phyloP scores from a whole-genome alignment of 2,797 vertebrate genomes.

The Sebastes flavidus region DNA sequence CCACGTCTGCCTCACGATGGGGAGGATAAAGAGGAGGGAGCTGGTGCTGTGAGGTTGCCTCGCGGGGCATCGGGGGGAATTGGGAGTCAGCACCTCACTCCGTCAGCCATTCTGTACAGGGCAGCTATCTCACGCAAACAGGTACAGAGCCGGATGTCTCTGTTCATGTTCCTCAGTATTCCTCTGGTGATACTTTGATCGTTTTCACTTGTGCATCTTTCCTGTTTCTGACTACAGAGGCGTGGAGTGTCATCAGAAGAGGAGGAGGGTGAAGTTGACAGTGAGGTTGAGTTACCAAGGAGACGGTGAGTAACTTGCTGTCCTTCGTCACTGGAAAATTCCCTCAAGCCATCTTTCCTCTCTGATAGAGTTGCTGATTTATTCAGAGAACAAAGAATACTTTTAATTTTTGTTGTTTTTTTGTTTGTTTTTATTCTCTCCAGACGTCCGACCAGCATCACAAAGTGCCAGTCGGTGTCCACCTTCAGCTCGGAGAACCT shows the following conservation, averaged over 20 bases:
- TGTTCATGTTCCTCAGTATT: background rate
- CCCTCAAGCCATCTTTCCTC: constrained; percentile 28
- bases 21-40: constrained; percentile 83
- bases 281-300: constrained; percentile 91
- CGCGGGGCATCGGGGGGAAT: constrained; percentile 79
- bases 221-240: constrained; percentile 75
- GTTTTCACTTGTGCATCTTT: constrained; percentile 24
- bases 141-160: constrained; percentile 68
- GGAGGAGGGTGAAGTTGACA: constrained; percentile 95
- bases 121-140: constrained; percentile 92
- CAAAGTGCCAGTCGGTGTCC: constrained; percentile 91
- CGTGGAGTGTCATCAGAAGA: constrained; percentile 92
- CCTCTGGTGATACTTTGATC: background rate
- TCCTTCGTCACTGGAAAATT: constrained; percentile 54
- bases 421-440: background rate
- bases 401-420: background rate
- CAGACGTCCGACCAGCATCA: constrained; percentile 90
- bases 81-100: constrained; percentile 88
- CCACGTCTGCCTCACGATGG: constrained; percentile 80
- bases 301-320: constrained; percentile 84
- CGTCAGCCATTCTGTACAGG: constrained; percentile 90
- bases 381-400: constrained; percentile 4
- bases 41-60: constrained; percentile 75
- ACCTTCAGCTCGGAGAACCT: constrained; percentile 95
- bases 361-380: constrained; percentile 34